Conservation (phyloP, 2,888 invertebrate genomes). For the Acholoe squamosa region DNA sequence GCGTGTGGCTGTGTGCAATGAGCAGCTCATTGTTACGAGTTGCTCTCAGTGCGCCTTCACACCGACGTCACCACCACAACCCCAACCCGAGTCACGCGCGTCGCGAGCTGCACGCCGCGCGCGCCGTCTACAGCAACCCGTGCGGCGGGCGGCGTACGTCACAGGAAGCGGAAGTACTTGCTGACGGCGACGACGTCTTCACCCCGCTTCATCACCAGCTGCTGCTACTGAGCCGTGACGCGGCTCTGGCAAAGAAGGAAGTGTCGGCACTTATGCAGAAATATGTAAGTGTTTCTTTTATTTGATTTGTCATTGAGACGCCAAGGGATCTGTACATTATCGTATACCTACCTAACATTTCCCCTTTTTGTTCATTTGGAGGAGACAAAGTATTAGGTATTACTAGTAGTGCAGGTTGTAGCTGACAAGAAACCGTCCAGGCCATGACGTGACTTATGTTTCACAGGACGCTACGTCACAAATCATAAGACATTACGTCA, state of each 20-base stretch:
- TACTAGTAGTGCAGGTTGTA: too few relatives aligned
- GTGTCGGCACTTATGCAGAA: background rate
- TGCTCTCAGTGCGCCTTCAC: background rate
- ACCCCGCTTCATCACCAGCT: background rate
- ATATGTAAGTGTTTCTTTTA: background rate
- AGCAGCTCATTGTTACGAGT: background rate
- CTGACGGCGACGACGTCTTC: background rate
- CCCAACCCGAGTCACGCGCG: background rate
- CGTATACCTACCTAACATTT: too few relatives aligned
- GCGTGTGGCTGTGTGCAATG: background rate
- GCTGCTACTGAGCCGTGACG: background rate
- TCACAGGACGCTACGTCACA: too few relatives aligned
- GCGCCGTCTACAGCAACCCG: slow-evolving; percentile 12
- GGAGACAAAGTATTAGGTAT: too few relatives aligned
- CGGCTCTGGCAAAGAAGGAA: background rate
- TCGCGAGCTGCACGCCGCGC: background rate
- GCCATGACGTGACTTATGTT: too few relatives aligned
- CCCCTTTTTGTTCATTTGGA: too few relatives aligned
- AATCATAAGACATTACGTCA: too few relatives aligned
- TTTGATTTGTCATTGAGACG: background rate
- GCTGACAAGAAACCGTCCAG: too few relatives aligned
- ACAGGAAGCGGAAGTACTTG: background rate
- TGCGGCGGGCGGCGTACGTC: background rate
- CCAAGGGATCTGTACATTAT: too few relatives aligned
- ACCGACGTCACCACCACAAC: background rate